Base-by-base conservation (phyloP, 2,797 vertebrate species). In the Selene dorsalis region DNA sequence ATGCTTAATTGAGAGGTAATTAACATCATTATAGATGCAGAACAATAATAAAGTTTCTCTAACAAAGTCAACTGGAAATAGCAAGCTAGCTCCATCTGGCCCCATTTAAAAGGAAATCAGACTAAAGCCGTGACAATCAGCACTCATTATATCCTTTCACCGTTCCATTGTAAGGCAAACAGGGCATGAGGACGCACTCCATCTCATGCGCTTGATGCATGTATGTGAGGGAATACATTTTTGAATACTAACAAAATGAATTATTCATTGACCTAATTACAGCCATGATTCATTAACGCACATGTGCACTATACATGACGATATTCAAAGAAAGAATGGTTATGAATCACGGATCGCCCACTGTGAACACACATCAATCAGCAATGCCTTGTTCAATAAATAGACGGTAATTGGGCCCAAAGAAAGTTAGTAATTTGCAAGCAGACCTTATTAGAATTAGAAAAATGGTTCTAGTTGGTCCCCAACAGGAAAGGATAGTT, bases 381-480 rank as follows among this genome's bases (percentile, higher is more conserved):
- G 75, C 4, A 77, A 71, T 12, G 65, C 50, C 69, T 88, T 84
- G 83, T 89, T 89, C 83, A 83, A 86, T 91, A 92, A 93, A 91
- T 78, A 87, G 68, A 79, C 62, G 35, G 66, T 91, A 93, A 94
- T 93, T 92, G 86, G 92, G 91, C 85, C 91, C 89, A 89, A 75
- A 89, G 92, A 94, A 91, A 88, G 78, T 73, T 55, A 47, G 30
- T 69, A 86, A 87, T 92, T 88, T 88, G 60, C 69, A 87, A 73
- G 63, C 69, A 84, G 69, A 55, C 59, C 26, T 82, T 80, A 85
- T 86, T 84, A 69, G 61, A 85, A 67, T 28, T 58, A 45, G 7
- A 28, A 45, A 69, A 71, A 71, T 41, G 10, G 22, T 47, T 61
- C 22, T 47, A 47, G 28, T 66, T 35, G 38, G 58, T 83, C 39